Evolutionary conservation across 1,140 invertebrate genomes (phyloP).

Genomic region (Drosophila varians): DNA sequence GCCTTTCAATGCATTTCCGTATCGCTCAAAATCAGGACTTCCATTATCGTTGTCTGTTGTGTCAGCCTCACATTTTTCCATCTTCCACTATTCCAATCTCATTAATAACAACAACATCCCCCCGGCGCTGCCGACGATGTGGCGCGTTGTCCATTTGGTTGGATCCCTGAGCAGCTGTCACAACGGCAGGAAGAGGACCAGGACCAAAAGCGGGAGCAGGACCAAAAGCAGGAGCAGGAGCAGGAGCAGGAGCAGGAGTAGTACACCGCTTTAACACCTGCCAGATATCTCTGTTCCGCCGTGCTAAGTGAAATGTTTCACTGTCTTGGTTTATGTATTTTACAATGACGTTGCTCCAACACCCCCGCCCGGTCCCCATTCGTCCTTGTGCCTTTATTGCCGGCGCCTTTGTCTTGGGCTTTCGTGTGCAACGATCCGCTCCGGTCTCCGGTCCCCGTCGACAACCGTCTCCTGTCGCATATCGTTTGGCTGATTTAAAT

Average conservation of each 20-base stretch:
- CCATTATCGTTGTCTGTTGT: slow-evolving; percentile 47
- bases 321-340: slow-evolving; percentile 79
- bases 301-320: slow-evolving; percentile 77
- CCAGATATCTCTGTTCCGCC: slow-evolving; percentile 14
- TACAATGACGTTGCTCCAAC: slow-evolving; percentile 65
- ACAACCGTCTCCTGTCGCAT: slow-evolving; percentile 59
- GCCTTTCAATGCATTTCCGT: slow-evolving; percentile 5
- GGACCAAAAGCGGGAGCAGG: neutral
- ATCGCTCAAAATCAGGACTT: slow-evolving; percentile 25
- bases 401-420: slow-evolving; percentile 33
- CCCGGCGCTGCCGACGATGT: slow-evolving; percentile 1
- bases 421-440: slow-evolving; percentile 43
- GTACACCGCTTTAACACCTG: slow-evolving; percentile 59
- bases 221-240: neutral
- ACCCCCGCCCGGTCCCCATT: neutral
- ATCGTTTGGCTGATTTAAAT: slow-evolving; percentile 81
- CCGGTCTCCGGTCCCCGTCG: slow-evolving; percentile 13
- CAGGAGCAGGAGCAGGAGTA: neutral
- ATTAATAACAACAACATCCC: slow-evolving; percentile 44
- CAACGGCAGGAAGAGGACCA: slow-evolving; percentile 1
- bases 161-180: slow-evolving; percentile 56
- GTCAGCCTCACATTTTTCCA: slow-evolving; percentile 22
- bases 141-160: slow-evolving; percentile 63
- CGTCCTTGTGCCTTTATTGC: slow-evolving; percentile 4
- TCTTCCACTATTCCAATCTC: slow-evolving; percentile 36